Conservation (phyloP, 2,797 vertebrate genomes). For the Syngnathus acus region DNA sequence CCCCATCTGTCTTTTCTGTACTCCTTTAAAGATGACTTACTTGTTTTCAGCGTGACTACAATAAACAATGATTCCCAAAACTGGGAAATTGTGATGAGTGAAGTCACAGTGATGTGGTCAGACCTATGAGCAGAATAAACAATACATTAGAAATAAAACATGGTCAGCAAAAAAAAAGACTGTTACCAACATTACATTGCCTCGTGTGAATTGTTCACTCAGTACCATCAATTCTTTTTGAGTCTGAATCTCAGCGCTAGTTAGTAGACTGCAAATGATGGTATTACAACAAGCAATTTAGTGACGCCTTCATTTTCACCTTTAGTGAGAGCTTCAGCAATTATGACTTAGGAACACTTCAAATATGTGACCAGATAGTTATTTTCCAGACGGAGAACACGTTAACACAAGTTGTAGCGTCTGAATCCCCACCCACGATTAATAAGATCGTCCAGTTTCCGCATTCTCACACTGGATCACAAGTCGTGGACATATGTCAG, state of each 20-base stretch:
- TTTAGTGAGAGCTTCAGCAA: background rate
- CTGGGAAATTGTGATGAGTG: constrained; percentile 10
- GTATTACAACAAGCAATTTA: background rate
- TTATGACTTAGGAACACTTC: background rate
- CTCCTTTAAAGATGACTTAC: background rate
- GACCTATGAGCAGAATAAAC: constrained; percentile 29
- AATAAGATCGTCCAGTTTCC: background rate
- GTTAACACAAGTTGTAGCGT: background rate
- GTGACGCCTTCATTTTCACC: background rate
- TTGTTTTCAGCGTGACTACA: background rate
- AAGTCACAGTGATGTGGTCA: constrained; percentile 64
- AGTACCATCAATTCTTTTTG: background rate
- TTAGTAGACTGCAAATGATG: background rate
- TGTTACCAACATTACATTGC: background rate
- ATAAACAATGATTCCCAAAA: constrained; percentile 13
- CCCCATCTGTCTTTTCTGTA: background rate
- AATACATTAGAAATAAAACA: background rate
- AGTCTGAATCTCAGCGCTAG: background rate
- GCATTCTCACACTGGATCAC: background rate
- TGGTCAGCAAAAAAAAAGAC: background rate
- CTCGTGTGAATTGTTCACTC: background rate
- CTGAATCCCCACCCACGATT: background rate
- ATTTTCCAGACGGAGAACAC: background rate
- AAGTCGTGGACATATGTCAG: background rate
- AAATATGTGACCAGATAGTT: background rate